phyloP scores from a whole-genome alignment of 2,888 invertebrate genomes.

The Syrphus vitripennis region DNA sequence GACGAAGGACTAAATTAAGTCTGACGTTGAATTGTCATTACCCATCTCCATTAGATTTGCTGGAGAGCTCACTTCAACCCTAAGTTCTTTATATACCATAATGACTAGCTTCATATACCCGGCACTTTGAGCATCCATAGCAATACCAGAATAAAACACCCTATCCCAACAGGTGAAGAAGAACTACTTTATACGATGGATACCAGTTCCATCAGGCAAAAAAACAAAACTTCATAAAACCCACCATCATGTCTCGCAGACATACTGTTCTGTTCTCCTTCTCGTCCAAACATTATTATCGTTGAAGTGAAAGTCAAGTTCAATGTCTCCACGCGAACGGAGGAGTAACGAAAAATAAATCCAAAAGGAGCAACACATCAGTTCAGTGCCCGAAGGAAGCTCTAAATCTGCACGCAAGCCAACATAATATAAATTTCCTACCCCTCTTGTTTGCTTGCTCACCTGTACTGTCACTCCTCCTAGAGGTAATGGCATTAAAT shows the following conservation, averaged over 20 bases:
- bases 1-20: slow-evolving; percentile 41
- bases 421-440: slow-evolving; percentile 37
- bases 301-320: slow-evolving; percentile 70
- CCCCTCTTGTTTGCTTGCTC: not conserved
- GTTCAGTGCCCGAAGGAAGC: slow-evolving; percentile 56
- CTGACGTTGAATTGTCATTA: slow-evolving; percentile 48
- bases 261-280: not conserved
- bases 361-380: slow-evolving; percentile 30
- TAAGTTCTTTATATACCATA: not conserved
- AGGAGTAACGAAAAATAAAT: not conserved
- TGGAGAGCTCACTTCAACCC: slow-evolving; percentile 34
- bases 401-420: slow-evolving; percentile 62
- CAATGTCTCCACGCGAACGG: slow-evolving; percentile 58
- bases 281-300: slow-evolving; percentile 20
- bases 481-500: slow-evolving; percentile 63
- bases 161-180: slow-evolving; percentile 33
- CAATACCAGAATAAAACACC: slow-evolving; percentile 1
- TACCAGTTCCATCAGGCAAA: not conserved
- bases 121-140: slow-evolving; percentile 19
- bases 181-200: not conserved
- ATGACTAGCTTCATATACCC: not conserved
- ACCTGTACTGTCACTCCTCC: slow-evolving; percentile 17
- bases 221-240: slow-evolving; percentile 4
- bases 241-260: slow-evolving; percentile 13
- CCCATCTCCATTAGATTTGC: slow-evolving; percentile 44